These are phyloP conservation scores for Biston stratarius DNA, from an alignment of 2,888 invertebrate genomes.

Conservation along the genomic window DNA sequence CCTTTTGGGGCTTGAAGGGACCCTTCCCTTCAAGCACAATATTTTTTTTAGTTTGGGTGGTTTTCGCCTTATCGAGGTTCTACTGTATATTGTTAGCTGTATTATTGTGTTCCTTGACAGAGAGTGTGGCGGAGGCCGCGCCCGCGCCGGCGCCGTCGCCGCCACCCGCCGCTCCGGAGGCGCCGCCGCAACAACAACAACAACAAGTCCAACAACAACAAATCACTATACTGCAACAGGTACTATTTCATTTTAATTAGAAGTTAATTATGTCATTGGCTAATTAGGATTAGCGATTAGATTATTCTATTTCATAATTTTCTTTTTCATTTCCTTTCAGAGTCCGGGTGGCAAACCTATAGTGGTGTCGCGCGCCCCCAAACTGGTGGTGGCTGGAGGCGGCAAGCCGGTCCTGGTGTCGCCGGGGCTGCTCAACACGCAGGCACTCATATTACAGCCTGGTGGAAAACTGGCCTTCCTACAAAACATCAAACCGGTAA, in stretches of 20 bases:
- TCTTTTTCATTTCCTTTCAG: constrained; percentile 56
- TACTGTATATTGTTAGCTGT: too few species aligned
- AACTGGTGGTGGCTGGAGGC: constrained; percentile 74
- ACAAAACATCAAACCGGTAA: constrained; percentile 77
- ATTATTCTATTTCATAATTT: not conserved
- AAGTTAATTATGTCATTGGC: too few species aligned
- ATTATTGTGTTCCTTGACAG: constrained; percentile 3
- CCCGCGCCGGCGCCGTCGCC: constrained; percentile 37
- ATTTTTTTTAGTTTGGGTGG: too few species aligned
- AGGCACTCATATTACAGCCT: constrained; percentile 78
- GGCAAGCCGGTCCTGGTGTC: constrained; percentile 77
- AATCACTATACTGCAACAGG: constrained; percentile 40
- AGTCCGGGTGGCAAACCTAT: constrained; percentile 76
- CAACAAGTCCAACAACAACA: constrained; percentile 16
- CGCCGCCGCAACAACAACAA: constrained; percentile 15
- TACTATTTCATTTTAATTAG: not conserved
- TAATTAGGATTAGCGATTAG: too few species aligned
- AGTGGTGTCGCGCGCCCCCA: constrained; percentile 77
- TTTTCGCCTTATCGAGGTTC: too few species aligned
- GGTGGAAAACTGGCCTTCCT: constrained; percentile 84
- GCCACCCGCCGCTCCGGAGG: constrained; percentile 20
- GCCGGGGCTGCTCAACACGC: constrained; percentile 75
- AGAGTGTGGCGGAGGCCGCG: constrained; percentile 17
- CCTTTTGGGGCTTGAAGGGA: too few species aligned
- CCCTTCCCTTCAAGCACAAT: too few species aligned